Percentiles rank a stretch among this genome's conserved stretches.
These are phyloP conservation scores for Taeniopygia guttata DNA, from an alignment of 2,797 vertebrate species.

Conservation along the genomic window DNA sequence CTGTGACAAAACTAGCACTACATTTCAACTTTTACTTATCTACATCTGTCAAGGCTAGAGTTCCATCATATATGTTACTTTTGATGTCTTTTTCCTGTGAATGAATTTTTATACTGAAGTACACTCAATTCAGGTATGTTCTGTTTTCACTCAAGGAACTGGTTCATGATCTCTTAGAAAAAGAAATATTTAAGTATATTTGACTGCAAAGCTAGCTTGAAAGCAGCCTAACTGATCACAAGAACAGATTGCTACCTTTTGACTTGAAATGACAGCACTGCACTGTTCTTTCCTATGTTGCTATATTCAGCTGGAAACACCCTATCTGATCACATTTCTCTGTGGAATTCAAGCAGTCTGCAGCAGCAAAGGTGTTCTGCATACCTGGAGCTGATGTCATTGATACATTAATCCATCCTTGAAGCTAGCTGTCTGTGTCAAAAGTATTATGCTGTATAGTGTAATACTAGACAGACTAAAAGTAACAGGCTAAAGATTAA, in stretches of 20 bases:
- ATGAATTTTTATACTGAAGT: neutral
- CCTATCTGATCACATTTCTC: neutral
- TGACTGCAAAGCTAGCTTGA: neutral
- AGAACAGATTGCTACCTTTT: constrained; percentile 1
- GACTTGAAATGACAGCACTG: neutral
- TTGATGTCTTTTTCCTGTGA: constrained; percentile 1
- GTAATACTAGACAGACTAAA: neutral
- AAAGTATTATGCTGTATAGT: neutral
- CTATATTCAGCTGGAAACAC: neutral
- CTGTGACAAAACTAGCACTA: neutral
- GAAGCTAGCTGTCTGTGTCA: neutral
- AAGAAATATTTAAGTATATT: constrained; percentile 3
- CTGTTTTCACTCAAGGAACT: constrained; percentile 35
- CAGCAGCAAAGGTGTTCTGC: neutral
- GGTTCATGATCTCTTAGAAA: neutral
- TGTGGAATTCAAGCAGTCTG: neutral
- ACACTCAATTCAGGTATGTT: neutral
- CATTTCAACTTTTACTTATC: constrained; percentile 4
- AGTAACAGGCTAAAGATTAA: neutral
- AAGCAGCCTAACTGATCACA: neutral
- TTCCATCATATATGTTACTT: neutral
- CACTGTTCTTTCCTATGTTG: neutral
- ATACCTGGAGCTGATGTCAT: neutral
- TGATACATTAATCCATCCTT: neutral
- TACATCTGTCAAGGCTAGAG: neutral